Percentiles rank a stretch among this genome's conserved stretches.
phyloP scores from a whole-genome alignment of 2,113 vertebrate species.

The Saccopteryx leptura region DNA sequence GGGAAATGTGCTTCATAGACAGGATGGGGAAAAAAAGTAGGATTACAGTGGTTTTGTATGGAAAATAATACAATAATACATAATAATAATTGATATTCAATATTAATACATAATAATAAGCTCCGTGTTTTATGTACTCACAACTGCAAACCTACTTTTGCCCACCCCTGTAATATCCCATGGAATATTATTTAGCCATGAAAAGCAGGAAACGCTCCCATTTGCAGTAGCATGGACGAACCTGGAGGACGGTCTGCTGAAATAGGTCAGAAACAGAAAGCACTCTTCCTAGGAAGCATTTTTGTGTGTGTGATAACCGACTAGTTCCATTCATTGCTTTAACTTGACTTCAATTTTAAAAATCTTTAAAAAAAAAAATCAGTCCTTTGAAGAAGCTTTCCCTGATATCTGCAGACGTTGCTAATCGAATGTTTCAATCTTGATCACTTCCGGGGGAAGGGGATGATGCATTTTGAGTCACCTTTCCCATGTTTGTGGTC shows the following conservation, averaged over 20 bases:
- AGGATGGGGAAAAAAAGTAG: not conserved
- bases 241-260: not conserved
- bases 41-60: not conserved
- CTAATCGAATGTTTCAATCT: conserved; percentile 61
- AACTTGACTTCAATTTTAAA: not conserved
- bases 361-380: not conserved
- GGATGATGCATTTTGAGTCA: not conserved
- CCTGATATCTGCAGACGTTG: not conserved
- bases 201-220: not conserved
- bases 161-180: not conserved
- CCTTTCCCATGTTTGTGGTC: too few species aligned
- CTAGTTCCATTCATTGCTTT: not conserved
- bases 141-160: not conserved
- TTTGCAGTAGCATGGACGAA: not conserved
- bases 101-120: too few species aligned
- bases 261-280: not conserved
- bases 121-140: not conserved
- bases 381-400: not conserved
- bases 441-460: not conserved
- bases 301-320: not conserved
- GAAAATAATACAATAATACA: not conserved
- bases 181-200: not conserved
- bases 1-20: not conserved
- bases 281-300: not conserved
- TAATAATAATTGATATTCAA: not conserved